phyloP scores from a whole-genome alignment of 2,113 vertebrate species.

The Chloropsis hardwickii region DNA sequence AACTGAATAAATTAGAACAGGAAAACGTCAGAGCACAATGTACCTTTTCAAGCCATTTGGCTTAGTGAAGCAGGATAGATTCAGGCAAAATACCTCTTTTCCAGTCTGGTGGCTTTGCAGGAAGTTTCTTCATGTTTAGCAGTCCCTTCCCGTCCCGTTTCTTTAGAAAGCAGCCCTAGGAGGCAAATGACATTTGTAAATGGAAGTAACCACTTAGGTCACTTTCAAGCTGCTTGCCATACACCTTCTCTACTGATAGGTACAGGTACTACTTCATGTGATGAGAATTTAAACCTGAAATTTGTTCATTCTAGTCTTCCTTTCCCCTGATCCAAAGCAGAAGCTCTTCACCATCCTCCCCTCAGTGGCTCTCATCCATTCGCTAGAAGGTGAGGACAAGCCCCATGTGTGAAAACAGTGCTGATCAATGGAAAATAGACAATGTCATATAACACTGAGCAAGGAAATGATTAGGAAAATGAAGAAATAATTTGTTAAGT shows the following conservation, averaged over 20 bases:
- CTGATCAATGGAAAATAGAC: background rate
- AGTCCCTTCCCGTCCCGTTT: background rate
- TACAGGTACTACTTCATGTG: background rate
- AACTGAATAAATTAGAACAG: conserved; percentile 43
- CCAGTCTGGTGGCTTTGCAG: conserved; percentile 27
- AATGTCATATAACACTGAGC: background rate
- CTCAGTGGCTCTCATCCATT: background rate
- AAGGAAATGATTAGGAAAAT: background rate
- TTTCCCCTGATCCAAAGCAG: background rate
- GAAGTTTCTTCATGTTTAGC: conserved; percentile 2
- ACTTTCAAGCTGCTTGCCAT: background rate
- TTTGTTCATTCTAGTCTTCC: background rate
- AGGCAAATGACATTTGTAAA: background rate
- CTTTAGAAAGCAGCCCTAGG: background rate
- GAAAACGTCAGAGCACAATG: background rate
- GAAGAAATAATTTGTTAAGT: background rate
- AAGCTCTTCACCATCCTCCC: background rate
- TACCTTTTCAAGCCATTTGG: background rate
- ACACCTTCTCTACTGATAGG: background rate
- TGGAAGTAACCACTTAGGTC: background rate
- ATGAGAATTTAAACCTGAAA: background rate
- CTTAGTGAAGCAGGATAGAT: background rate
- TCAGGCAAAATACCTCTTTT: conserved; percentile 42
- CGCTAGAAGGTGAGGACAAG: background rate
- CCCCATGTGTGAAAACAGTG: background rate